Conservation (phyloP, 2,113 vertebrate genomes). For the Caranx ignobilis region DNA sequence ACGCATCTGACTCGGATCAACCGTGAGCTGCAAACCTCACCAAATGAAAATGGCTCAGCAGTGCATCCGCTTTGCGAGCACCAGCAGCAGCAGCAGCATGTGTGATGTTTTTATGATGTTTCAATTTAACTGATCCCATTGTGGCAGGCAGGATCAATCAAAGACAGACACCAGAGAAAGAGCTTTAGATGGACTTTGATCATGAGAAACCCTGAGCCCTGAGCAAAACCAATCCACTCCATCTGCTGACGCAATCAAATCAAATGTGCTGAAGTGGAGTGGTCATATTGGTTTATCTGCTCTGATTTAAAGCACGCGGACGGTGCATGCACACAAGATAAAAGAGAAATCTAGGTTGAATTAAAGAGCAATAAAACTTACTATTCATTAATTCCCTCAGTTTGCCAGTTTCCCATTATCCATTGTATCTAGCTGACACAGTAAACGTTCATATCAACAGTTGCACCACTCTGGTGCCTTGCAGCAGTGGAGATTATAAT, state of each 20-base stretch:
- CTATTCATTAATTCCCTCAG: too few species aligned
- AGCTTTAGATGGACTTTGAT: conserved; percentile 48
- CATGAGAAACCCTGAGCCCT: conserved; percentile 26
- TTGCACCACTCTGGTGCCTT: too few species aligned
- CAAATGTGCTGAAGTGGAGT: conserved; percentile 15
- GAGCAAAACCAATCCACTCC: conserved; percentile 37
- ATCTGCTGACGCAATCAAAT: conserved; percentile 56
- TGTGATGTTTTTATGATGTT: conserved; percentile 41
- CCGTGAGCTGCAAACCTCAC: neutral
- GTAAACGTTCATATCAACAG: too few species aligned
- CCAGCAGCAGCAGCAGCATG: neutral
- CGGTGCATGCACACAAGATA: neutral
- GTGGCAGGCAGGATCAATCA: conserved; percentile 29
- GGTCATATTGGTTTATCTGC: conserved; percentile 19
- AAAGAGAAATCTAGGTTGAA: neutral
- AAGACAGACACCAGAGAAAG: conserved; percentile 29
- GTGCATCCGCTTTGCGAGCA: neutral
- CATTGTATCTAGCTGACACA: too few species aligned
- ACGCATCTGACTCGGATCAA: conserved; percentile 13
- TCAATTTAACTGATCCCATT: conserved; percentile 41
- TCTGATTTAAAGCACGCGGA: neutral
- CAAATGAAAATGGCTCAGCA: conserved; percentile 21
- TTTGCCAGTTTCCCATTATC: too few species aligned
- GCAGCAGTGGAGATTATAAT: too few species aligned
- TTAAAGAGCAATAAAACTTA: too few species aligned